Evolutionary conservation across 2,888 invertebrate genomes (phyloP), one percentile per base, ranked within the genome.

Genomic region (Dynastes maya): DNA sequence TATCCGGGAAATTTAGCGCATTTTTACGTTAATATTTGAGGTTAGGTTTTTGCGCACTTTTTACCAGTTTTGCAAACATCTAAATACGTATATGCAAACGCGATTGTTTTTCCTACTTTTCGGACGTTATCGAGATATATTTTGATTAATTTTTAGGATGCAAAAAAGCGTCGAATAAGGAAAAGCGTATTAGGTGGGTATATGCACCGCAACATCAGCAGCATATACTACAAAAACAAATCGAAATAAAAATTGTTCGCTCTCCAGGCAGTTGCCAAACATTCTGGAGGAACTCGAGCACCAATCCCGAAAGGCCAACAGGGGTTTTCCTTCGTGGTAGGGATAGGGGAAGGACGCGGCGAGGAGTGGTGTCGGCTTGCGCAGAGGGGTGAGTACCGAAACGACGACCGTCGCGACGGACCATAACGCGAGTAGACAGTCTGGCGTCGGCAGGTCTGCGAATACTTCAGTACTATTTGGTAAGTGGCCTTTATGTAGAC

Each of bases 351-450:
- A 79, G 78, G 79, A 71, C n/a, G 63, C 40, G 51, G 77, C 40
- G 86, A 86, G 86, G 86, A 82, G 84, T 84, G 87, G 65, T 13
- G 51, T 37, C 64, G 55, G 88, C 87, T 87, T 88, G 89, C 89
- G 89, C 88, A 88, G 87, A 89, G 88, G 55, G 89, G 90, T 90
- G 90, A 90, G 89, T 90, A 90, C 89, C 90, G 90, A 92, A 92
- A 92, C 92, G 92, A 90, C 90, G 90, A 90, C 90, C 91, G 91
- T 90, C 91, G 87, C 91, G 91, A 89, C 88, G 87, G 86, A 87
- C 88, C 89, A 91, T 90, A 89, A 88, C 88, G 89, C 88, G 88
- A 87, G 88, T 87, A 89, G 89, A 89, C 89, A 87, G 87, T 87
- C 87, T 88, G 89, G 89, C 89, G 89, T 88, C 89, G 86, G 86